Percentiles rank a stretch among this genome's conserved stretches.
phyloP scores from a whole-genome alignment of 2,797 vertebrate species.

The Gobionotothen gibberifrons region DNA sequence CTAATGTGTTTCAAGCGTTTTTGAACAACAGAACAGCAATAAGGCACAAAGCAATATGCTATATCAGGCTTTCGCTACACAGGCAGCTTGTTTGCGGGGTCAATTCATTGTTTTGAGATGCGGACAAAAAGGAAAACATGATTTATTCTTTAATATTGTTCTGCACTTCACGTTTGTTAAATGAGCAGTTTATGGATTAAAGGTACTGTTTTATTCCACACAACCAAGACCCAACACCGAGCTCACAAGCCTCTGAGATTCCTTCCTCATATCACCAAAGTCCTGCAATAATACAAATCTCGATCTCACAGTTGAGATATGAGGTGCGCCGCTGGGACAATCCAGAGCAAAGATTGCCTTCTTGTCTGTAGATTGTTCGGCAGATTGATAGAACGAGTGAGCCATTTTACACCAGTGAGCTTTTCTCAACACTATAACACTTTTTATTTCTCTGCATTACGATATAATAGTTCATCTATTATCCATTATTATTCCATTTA shows the following conservation, averaged over 20 bases:
- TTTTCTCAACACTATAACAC: conserved; percentile 2
- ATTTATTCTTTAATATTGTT: conserved; percentile 1
- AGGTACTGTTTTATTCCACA: neutral
- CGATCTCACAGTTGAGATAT: conserved; percentile 19
- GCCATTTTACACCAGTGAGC: conserved; percentile 22
- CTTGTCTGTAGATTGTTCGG: conserved; percentile 12
- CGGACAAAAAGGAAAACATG: neutral
- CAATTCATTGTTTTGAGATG: neutral
- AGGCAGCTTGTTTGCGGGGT: neutral
- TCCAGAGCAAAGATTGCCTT: conserved; percentile 18
- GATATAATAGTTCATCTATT: conserved; percentile 11
- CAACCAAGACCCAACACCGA: conserved; percentile 1
- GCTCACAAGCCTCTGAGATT: neutral
- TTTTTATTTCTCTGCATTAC: conserved; percentile 22
- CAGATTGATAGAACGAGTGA: conserved; percentile 22
- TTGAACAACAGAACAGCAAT: neutral
- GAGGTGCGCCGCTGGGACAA: conserved; percentile 27
- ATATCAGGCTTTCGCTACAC: neutral
- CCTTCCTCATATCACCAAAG: conserved; percentile 2
- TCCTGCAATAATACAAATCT: conserved; percentile 20
- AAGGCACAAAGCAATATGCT: neutral
- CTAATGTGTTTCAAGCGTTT: conserved; percentile 1
- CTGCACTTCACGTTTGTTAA: neutral
- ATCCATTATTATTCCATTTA: neutral
- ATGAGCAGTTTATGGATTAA: conserved; percentile 6